Percentiles rank a stretch among this genome's conserved stretches.
phyloP scores from a whole-genome alignment of 2,113 vertebrate genomes.

The Anoura caudifer region DNA sequence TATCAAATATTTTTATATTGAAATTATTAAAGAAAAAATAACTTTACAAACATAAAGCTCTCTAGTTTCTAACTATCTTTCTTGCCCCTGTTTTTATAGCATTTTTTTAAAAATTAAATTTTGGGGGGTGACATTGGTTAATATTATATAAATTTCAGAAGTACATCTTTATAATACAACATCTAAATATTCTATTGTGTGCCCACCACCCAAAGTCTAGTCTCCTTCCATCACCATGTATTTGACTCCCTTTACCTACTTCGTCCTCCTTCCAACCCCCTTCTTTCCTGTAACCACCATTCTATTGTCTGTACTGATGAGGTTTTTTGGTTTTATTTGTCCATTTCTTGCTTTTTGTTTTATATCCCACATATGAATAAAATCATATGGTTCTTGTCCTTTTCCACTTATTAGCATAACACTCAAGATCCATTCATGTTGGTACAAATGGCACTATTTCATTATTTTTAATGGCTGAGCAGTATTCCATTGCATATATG shows the following conservation, averaged over 20 bases:
- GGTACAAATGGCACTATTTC: too few species aligned
- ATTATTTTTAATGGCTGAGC: too few species aligned
- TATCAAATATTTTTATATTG: not conserved
- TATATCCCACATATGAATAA: too few species aligned
- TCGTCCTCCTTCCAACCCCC: not conserved
- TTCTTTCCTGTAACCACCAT: not conserved
- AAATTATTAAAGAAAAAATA: constrained; percentile 31
- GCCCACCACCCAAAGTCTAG: not conserved
- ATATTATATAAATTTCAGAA: not conserved
- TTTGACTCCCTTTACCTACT: not conserved
- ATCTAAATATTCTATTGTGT: not conserved
- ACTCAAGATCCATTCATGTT: too few species aligned
- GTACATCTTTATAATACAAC: not conserved
- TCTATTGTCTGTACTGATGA: not conserved
- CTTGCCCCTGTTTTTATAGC: not conserved
- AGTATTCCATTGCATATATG: too few species aligned
- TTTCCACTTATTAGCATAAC: too few species aligned
- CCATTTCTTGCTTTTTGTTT: too few species aligned
- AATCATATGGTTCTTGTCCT: too few species aligned
- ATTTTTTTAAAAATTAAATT: not conserved
- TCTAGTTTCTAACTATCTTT: not conserved
- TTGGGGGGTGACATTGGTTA: not conserved
- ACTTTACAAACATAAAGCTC: constrained; percentile 5
- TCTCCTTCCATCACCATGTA: not conserved
- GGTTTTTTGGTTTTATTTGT: too few species aligned